Base-by-base conservation (phyloP, 2,797 vertebrate genomes). In the Microctenopoma stevenorrisi region DNA sequence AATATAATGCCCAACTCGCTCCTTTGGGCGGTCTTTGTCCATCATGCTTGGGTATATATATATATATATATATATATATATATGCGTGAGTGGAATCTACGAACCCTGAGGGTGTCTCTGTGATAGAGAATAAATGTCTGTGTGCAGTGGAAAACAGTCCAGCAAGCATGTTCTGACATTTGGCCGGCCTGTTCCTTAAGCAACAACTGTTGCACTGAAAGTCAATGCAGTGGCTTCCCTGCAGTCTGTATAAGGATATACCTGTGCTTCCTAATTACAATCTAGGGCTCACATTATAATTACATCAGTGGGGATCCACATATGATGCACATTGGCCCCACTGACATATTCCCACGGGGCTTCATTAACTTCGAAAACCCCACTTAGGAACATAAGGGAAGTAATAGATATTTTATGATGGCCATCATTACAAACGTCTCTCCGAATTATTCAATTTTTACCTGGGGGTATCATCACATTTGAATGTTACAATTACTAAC, bases 361-460 rank as follows among this genome's bases (percentile, higher is more conserved):
- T 72, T 88, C 70, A 87, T 84, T 86, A 85, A 69, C 64, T 72
- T 67, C 16, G 37, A 73, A 72, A 80, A 64, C 11, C 46, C 62
- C 42, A 51, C 35, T 52, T 15, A 13, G 25, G 42, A 80, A 76
- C 58, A 68, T 10, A 49, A 57, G 57, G 52, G 10, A 44, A 72
- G 68, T 66, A 65, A 83, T 76, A 64, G 67, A 81, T 86, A 82
- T 81, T 83, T 88, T 68, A 81, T 81, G 64, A 82, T 71, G 51
- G 72, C 43, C 63, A 74, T 85, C 76, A 82, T 76, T 81, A 65
- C 69, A 55, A 68, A 77, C 0, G 49, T 72, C 61, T 77, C 64
- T 83, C 67, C 57, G 72, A 78, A 76, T 76, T 58, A 80, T 74
- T 84, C 8, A 75, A 22, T 67, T 74, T 69, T 64, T 35, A 66